These are phyloP conservation scores for Troides oblongomaculatus DNA, from an alignment of 2,888 invertebrate species.

Conservation along the genomic window DNA sequence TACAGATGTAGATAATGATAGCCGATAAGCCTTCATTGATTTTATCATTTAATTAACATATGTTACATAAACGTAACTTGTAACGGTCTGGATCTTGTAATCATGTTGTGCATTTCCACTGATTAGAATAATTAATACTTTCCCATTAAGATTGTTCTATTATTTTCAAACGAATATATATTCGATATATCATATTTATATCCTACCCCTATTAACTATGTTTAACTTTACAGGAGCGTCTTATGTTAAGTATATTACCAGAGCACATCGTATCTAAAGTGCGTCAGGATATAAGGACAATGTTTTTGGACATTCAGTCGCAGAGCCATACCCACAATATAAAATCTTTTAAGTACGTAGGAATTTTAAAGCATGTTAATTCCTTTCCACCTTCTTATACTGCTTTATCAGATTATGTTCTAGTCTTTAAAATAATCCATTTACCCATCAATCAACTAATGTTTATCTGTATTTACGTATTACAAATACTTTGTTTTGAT, in stretches of 20 bases:
- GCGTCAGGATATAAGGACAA: slow-evolving; percentile 78
- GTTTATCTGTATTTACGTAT: not conserved
- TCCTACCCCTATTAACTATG: not conserved
- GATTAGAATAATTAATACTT: not conserved
- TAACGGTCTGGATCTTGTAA: slow-evolving; percentile 1
- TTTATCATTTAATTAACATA: slow-evolving; percentile 22
- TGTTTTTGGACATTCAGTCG: slow-evolving; percentile 76
- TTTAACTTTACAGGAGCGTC: slow-evolving; percentile 82
- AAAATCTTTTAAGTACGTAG: slow-evolving; percentile 66
- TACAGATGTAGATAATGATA: slow-evolving; percentile 25
- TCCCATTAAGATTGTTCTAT: not conserved
- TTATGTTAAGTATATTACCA: slow-evolving; percentile 92
- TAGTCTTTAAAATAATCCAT: slow-evolving; percentile 3
- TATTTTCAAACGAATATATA: no score
- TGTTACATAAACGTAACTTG: slow-evolving; percentile 19
- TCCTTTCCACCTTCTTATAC: not conserved
- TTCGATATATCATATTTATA: not conserved
- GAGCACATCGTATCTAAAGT: slow-evolving; percentile 87
- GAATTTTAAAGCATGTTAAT: not conserved
- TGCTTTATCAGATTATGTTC: slow-evolving; percentile 6
- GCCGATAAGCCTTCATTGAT: slow-evolving; percentile 18
- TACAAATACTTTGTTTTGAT: no score
- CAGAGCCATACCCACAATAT: slow-evolving; percentile 58
- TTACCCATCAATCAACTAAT: slow-evolving; percentile 3
- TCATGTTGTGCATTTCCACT: not conserved